Conservation (phyloP, 2,797 vertebrate genomes). For the Aplochiton taeniatus region DNA sequence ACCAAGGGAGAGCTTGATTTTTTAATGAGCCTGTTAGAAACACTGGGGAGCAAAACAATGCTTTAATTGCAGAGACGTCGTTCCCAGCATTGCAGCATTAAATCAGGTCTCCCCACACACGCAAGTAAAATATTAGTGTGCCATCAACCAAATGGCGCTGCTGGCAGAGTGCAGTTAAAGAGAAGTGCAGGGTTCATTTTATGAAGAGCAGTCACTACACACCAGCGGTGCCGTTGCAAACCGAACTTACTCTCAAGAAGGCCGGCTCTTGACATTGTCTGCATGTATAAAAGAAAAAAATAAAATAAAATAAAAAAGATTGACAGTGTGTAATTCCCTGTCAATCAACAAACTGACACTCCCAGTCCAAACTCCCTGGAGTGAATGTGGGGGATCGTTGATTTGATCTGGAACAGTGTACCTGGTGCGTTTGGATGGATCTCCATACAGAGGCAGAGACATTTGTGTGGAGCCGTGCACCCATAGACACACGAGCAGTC, state of each 20-base stretch:
- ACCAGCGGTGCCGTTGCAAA: too few species aligned
- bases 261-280: too few species aligned
- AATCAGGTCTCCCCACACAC: constrained; percentile 62
- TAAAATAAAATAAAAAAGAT: constrained; percentile 42
- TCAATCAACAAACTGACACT: too few species aligned
- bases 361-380: too few species aligned
- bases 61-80: constrained; percentile 70
- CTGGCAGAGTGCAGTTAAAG: constrained; percentile 51
- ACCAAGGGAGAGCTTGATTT: constrained; percentile 44
- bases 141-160: constrained; percentile 72
- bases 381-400: too few species aligned
- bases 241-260: too few species aligned
- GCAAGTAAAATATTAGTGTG: constrained; percentile 70
- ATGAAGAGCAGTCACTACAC: constrained; percentile 55
- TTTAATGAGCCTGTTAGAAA: constrained; percentile 65
- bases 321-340: too few species aligned
- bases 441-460: constrained; percentile 13
- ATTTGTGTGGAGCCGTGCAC: background rate
- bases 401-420: too few species aligned
- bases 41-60: constrained; percentile 61
- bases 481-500: constrained; percentile 19
- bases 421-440: background rate
- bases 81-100: constrained; percentile 57
- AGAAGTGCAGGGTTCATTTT: constrained; percentile 53
- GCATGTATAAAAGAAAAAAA: constrained; percentile 26